Conservation (phyloP, 2,113 vertebrate genomes). For the Lagopus leucura region DNA sequence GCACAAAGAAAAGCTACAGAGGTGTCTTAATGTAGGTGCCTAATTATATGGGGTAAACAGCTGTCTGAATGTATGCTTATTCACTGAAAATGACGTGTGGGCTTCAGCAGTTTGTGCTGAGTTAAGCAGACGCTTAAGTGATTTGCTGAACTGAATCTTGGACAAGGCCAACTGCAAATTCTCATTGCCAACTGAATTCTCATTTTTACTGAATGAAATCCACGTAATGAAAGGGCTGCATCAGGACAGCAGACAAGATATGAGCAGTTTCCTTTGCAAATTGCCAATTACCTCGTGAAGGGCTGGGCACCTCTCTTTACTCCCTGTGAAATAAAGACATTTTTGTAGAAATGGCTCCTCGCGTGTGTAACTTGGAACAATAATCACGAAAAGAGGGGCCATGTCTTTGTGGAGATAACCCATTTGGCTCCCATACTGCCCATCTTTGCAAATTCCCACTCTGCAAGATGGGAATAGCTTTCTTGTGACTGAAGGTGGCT, state of each 20-base stretch:
- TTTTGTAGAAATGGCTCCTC: background rate
- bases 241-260: background rate
- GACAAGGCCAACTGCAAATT: background rate
- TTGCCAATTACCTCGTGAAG: background rate
- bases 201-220: background rate
- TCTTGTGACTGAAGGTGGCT: conserved; percentile 37
- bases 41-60: background rate
- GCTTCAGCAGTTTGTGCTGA: background rate
- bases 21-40: background rate
- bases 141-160: background rate
- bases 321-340: background rate
- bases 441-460: background rate
- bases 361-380: background rate
- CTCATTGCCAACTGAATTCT: background rate
- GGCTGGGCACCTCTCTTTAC: background rate
- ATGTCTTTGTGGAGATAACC: background rate
- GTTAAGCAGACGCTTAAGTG: background rate
- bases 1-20: background rate
- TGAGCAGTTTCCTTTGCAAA: background rate
- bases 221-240: background rate
- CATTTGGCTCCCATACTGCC: background rate
- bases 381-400: background rate
- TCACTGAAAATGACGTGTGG: background rate
- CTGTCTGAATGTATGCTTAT: background rate
- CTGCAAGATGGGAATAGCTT: conserved; percentile 51